A percentile compares a stretch with the other conserved stretches of the same genome.
phyloP scores from a whole-genome alignment of 2,888 invertebrate genomes.

The Eugnorisma glareosa region DNA sequence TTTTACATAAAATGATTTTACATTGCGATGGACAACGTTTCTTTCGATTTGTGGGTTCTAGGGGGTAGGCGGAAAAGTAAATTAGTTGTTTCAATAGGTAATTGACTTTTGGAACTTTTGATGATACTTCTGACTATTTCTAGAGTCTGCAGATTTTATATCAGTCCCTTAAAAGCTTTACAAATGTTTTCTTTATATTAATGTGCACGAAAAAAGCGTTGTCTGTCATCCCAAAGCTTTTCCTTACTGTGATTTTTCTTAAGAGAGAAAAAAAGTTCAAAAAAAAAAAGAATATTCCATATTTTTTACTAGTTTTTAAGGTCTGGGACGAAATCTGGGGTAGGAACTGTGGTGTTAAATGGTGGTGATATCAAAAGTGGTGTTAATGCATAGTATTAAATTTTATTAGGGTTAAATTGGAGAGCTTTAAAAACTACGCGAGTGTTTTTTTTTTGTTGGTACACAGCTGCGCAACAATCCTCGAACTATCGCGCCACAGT shows the following conservation, averaged over 20 bases:
- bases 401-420: conserved; percentile 53
- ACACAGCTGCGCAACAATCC: conserved; percentile 33
- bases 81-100: not conserved
- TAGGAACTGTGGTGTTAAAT: conserved; percentile 38
- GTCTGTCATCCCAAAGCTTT: conserved; percentile 56
- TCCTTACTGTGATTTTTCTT: conserved; percentile 66
- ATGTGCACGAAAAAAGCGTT: conserved; percentile 47
- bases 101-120: conserved; percentile 2
- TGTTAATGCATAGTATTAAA: conserved; percentile 56
- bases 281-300: conserved; percentile 63
- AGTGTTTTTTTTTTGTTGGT: conserved; percentile 28
- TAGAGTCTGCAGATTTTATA: not conserved
- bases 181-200: conserved; percentile 19
- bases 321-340: conserved; percentile 39
- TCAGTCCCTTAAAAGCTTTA: conserved; percentile 41
- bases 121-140: not conserved
- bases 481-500: conserved; percentile 49
- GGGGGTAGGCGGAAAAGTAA: not conserved
- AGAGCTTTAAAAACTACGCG: conserved; percentile 51
- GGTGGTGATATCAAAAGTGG: conserved; percentile 27
- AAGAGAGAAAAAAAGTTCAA: conserved; percentile 46
- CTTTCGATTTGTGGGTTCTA: conserved; percentile 23
- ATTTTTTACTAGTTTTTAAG: conserved; percentile 63
- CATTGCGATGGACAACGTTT: conserved; percentile 55
- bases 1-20: conserved; percentile 39